Conservation (phyloP, 2,888 invertebrate genomes). For the Lepidocyrtinus sp. region DNA sequence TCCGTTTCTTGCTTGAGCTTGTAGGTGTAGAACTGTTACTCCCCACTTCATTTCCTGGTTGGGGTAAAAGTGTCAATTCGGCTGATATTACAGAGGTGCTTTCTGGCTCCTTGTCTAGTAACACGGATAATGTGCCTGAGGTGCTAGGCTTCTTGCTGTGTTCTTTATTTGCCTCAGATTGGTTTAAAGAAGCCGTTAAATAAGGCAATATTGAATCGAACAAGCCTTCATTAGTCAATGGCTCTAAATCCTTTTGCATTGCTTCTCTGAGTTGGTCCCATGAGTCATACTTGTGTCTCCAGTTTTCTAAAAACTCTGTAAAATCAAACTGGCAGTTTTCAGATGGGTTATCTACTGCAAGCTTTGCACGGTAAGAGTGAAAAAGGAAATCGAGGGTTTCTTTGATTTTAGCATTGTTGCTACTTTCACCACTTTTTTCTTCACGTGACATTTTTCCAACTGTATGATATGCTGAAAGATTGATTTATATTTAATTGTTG, state of each 20-base stretch:
- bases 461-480: too few species aligned
- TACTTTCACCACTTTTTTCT: conserved; percentile 28
- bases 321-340: conserved; percentile 68
- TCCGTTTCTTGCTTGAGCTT: background rate
- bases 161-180: conserved; percentile 31
- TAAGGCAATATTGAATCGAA: conserved; percentile 68
- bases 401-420: conserved; percentile 45
- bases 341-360: conserved; percentile 61
- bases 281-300: conserved; percentile 53
- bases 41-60: background rate
- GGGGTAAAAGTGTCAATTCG: conserved; percentile 37
- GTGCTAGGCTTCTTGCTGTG: conserved; percentile 2
- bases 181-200: conserved; percentile 58
- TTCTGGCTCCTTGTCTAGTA: background rate
- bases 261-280: conserved; percentile 55
- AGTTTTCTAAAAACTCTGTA: conserved; percentile 59
- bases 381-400: conserved; percentile 67
- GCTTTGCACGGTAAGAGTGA: conserved; percentile 66
- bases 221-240: conserved; percentile 63
- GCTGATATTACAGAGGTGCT: conserved; percentile 42
- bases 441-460: conserved; percentile 28
- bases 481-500: too few species aligned
- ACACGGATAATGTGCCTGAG: background rate
- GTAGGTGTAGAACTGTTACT: background rate
- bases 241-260: conserved; percentile 58